A percentile compares a stretch with the other conserved stretches of the same genome.
Evolutionary conservation across 2,888 invertebrate species (phyloP).

Genomic region (Dynastes grantii): DNA sequence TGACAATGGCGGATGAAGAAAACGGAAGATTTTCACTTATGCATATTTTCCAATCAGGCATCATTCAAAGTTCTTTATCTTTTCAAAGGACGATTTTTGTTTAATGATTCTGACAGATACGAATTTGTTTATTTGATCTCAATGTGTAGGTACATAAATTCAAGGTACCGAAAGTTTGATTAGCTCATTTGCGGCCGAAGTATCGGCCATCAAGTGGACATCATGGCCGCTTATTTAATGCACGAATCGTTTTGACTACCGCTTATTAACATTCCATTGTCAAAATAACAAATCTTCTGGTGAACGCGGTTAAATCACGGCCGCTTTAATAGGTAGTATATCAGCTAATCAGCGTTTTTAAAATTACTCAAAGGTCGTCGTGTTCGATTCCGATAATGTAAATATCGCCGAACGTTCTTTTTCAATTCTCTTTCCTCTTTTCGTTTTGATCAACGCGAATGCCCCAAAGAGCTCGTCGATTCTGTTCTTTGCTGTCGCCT

Average conservation of each 20-base stretch:
- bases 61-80: too few species aligned
- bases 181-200: not conserved
- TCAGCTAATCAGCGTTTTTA: slow-evolving; percentile 38
- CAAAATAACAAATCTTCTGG: slow-evolving; percentile 29
- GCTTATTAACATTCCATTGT: slow-evolving; percentile 41
- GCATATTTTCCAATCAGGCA: too few species aligned
- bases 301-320: slow-evolving; percentile 33
- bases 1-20: too few species aligned
- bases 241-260: slow-evolving; percentile 1
- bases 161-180: not conserved
- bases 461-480: slow-evolving; percentile 24
- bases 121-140: too few species aligned
- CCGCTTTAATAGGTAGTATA: slow-evolving; percentile 27
- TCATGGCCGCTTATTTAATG: slow-evolving; percentile 14
- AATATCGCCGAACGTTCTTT: slow-evolving; percentile 11
- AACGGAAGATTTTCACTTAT: too few species aligned
- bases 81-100: too few species aligned
- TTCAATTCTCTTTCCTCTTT: slow-evolving; percentile 17
- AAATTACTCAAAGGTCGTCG: slow-evolving; percentile 30
- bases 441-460: slow-evolving; percentile 8
- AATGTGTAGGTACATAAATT: too few species aligned
- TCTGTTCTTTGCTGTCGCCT: slow-evolving; percentile 21
- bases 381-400: slow-evolving; percentile 36
- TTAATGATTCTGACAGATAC: too few species aligned
- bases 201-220: not conserved